A percentile compares a stretch with the other conserved stretches of the same genome.
phyloP scores from a whole-genome alignment of 2,113 vertebrate genomes.

The Dromaius novaehollandiae region DNA sequence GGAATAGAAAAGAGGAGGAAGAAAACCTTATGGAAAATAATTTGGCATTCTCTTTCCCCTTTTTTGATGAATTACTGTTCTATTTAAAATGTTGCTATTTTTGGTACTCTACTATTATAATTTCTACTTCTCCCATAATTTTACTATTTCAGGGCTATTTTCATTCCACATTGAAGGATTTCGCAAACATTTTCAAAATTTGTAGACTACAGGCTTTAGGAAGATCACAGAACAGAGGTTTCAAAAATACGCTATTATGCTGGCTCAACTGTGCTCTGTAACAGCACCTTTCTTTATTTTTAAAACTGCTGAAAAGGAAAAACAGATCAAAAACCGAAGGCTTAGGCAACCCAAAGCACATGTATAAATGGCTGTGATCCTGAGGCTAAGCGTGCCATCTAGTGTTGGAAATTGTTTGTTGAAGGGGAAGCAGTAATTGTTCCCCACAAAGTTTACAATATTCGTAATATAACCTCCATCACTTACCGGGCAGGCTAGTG shows the following conservation, averaged over 20 bases:
- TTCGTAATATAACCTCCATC: accelerated
- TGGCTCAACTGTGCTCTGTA: neutral
- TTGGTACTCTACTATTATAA: neutral
- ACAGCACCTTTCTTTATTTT: neutral
- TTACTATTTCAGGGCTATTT: neutral
- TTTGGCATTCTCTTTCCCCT: neutral
- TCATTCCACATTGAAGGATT: neutral
- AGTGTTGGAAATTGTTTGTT: slow-evolving; percentile 45
- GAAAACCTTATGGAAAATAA: neutral
- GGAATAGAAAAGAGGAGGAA: neutral
- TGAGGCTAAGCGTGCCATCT: slow-evolving; percentile 79
- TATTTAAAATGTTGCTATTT: neutral
- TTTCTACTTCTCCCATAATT: neutral
- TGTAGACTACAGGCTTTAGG: neutral
- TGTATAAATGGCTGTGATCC: slow-evolving; percentile 16
- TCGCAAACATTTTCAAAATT: neutral
- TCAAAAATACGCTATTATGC: neutral
- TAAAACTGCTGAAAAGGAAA: neutral
- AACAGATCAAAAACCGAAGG: accelerated
- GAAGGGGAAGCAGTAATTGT: neutral
- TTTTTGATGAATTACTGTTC: neutral
- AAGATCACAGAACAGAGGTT: neutral
- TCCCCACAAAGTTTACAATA: accelerated
- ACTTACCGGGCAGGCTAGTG: neutral
- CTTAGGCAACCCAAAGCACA: accelerated